Evolutionary conservation across 2,113 vertebrate genomes (phyloP), one percentile per base, ranked within the genome.

Genomic region (Parotia lawesii): DNA sequence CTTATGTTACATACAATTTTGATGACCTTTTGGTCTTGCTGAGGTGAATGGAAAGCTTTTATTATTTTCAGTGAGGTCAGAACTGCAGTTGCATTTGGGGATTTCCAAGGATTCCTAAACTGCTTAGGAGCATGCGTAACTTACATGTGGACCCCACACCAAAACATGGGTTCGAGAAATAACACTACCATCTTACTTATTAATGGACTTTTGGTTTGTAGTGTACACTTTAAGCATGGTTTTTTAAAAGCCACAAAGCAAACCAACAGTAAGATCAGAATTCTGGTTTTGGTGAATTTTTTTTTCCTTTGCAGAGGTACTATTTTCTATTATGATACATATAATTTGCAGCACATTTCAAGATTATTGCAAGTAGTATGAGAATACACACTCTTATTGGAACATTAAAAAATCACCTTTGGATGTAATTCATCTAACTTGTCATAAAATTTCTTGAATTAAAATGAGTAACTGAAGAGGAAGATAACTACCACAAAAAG

Each of bases 61-160:
- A 47, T 23, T 75, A 17, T 72, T 78, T 91, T 69, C 54, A 57
- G 6, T 53, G 14, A 33, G 16, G 71, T 62, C 7, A 47, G 12
- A 44, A 89, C 50, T 88, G 61, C 54, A 33, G 12, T 54, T 62
- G 15, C 31, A 50, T 37, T 83, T 56, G 18, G 8, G 13, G 20
- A 17, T 89, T 94, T 91, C 21, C 15, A 38, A 19, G 10, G n/a
- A 72, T 47, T 76, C 48, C 13, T 79, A 31, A 64, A 77, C 15
- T 21, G 8, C 4, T 66, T 35, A 71, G 29, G 4, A 47, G 12
- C 27, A 50, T 0, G 0, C 14, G 14, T 29, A 86, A 29, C 28
- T 21, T 69, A 51, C 5, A 10, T 19, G 12, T 8, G 7, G 21
- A 48, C 4, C 8, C 9, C 10, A 33, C 4, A 6, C 21, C 11